phyloP scores from a whole-genome alignment of 2,797 vertebrate species.

The Myripristis murdjan region DNA sequence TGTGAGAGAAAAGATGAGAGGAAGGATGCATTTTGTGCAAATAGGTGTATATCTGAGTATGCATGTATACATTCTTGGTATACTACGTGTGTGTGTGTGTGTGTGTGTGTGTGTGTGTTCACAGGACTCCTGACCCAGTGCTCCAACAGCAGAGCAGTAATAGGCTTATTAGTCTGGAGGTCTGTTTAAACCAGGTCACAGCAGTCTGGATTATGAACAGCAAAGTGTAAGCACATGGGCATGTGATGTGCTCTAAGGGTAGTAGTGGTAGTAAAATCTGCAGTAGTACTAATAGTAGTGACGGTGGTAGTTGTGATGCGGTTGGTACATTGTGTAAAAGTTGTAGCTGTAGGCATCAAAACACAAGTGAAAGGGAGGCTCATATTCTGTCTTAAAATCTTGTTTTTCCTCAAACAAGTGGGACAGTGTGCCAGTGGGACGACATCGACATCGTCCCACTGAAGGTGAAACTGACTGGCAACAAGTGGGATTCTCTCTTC shows the following conservation, averaged over 20 bases:
- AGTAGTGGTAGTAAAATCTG: slow-evolving; percentile 36
- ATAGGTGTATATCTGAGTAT: no score
- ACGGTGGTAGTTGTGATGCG: no score
- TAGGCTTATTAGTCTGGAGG: slow-evolving; percentile 66
- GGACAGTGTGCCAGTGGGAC: no score
- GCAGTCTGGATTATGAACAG: slow-evolving; percentile 55
- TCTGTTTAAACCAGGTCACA: slow-evolving; percentile 66
- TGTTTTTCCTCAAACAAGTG: no score
- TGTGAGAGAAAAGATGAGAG: not conserved
- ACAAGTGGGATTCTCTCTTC: no score
- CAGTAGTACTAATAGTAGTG: not conserved
- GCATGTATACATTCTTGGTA: no score
- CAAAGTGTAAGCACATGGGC: slow-evolving; percentile 36
- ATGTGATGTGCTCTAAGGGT: slow-evolving; percentile 53
- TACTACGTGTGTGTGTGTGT: slow-evolving; percentile 14
- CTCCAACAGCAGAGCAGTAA: slow-evolving; percentile 49
- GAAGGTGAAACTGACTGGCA: no score
- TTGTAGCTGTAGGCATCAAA: no score
- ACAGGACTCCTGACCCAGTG: slow-evolving; percentile 42
- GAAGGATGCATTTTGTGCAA: slow-evolving; percentile 28
- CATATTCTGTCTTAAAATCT: no score
- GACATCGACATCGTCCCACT: no score
- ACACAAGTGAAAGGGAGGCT: no score
- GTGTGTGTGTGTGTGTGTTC: slow-evolving; percentile 15
- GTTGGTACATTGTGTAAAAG: no score